Evolutionary conservation across 37 sponge, comb jelly and placozoan genomes (phyloP).

Genomic region (Amphimedon queenslandica): DNA sequence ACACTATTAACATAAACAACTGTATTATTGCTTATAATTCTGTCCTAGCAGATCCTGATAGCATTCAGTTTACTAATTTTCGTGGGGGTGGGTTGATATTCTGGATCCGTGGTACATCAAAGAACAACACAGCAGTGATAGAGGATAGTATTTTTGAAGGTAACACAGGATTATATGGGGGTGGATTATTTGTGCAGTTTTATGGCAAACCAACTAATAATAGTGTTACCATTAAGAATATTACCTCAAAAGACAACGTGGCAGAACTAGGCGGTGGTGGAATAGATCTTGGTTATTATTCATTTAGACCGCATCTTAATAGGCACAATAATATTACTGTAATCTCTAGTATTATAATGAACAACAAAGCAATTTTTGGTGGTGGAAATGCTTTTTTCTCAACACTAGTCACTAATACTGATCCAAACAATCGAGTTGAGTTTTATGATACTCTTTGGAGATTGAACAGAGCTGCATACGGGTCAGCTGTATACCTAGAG

Average conservation of each 20-base stretch:
- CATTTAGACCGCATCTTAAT: not conserved
- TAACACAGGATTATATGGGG: no score
- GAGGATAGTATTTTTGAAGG: not conserved
- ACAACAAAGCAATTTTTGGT: not conserved
- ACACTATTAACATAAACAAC: no score
- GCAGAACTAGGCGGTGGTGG: not conserved
- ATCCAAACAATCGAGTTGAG: not conserved
- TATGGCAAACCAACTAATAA: no score
- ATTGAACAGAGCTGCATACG: not conserved
- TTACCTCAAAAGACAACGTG: no score
- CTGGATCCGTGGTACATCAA: no score
- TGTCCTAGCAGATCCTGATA: no score
- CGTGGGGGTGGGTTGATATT: no score
- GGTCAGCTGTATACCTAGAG: not conserved
- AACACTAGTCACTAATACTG: not conserved
- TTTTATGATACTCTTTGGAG: not conserved
- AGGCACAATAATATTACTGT: not conserved
- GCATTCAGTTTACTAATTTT: no score
- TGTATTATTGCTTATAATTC: no score
- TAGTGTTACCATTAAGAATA: no score
- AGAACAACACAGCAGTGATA: no score
- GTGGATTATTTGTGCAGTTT: no score
- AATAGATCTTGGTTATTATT: not conserved
- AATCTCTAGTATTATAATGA: not conserved
- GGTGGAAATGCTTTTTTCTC: not conserved